These are phyloP conservation scores for Maconellicoccus hirsutus DNA, from an alignment of 1,140 invertebrate species.

Conservation along the genomic window DNA sequence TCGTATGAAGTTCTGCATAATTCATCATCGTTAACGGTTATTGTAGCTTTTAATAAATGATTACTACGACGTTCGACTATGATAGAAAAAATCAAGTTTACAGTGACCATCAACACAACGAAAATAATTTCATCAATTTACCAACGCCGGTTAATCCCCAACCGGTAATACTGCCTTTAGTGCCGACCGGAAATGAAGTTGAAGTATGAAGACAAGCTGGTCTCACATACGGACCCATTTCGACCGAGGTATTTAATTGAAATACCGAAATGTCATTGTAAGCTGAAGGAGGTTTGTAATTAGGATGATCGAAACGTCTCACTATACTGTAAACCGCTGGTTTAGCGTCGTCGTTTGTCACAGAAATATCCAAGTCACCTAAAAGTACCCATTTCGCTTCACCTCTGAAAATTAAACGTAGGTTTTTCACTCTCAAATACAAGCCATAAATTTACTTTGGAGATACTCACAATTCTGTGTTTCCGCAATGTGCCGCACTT, in stretches of 20 bases:
- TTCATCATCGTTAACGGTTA: background rate
- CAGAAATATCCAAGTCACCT: conserved; percentile 32
- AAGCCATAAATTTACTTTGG: background rate
- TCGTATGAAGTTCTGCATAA: background rate
- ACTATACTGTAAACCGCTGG: conserved; percentile 28
- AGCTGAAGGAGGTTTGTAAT: conserved; percentile 34
- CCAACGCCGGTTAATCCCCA: background rate
- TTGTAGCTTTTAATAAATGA: background rate
- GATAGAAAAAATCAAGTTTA: background rate
- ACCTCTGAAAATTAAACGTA: conserved; percentile 25
- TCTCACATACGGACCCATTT: conserved; percentile 34
- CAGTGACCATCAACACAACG: no score
- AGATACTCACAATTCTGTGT: conserved; percentile 26
- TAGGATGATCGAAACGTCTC: conserved; percentile 35
- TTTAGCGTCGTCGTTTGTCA: conserved; percentile 25
- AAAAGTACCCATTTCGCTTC: conserved; percentile 29
- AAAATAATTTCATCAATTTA: background rate
- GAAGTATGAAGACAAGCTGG: conserved; percentile 37
- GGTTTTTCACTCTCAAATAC: background rate
- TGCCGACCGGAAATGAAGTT: conserved; percentile 27
- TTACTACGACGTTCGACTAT: background rate
- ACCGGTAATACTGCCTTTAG: background rate
- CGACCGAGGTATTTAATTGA: conserved; percentile 34
- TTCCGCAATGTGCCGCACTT: conserved; percentile 40
- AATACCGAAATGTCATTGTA: conserved; percentile 53